These are phyloP conservation scores for Hylomyscus alleni DNA, from an alignment of 2,797 vertebrate genomes.

Conservation along the genomic window DNA sequence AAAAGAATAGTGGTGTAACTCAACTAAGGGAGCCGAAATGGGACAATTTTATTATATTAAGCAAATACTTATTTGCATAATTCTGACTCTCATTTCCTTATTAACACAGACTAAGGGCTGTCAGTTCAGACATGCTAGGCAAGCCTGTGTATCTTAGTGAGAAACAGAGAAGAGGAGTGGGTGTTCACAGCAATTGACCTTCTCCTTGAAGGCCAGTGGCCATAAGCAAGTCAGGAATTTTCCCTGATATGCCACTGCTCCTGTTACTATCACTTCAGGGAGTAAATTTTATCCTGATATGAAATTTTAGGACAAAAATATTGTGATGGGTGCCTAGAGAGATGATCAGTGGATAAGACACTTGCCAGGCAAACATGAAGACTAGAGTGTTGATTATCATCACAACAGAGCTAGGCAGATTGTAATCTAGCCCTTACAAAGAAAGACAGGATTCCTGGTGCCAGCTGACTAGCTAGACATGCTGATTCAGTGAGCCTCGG, in stretches of 20 bases:
- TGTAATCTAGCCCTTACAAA: neutral
- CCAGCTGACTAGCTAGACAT: neutral
- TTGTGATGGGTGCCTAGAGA: neutral
- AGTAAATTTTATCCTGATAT: slow-evolving; percentile 23
- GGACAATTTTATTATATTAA: slow-evolving; percentile 74
- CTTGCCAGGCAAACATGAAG: neutral
- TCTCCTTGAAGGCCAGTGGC: neutral
- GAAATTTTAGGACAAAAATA: neutral
- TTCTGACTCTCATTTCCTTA: slow-evolving; percentile 57
- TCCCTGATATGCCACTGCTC: slow-evolving; percentile 1
- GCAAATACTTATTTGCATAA: slow-evolving; percentile 81
- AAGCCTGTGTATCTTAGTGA: neutral
- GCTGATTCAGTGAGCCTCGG: neutral
- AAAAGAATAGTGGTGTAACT: slow-evolving; percentile 35
- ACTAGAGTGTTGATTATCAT: neutral
- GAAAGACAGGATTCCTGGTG: neutral
- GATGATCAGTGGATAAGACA: neutral
- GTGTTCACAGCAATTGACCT: neutral
- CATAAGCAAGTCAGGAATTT: neutral
- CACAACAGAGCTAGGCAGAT: neutral
- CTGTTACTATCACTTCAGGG: slow-evolving; percentile 34
- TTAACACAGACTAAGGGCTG: slow-evolving; percentile 46
- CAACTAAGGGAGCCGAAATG: slow-evolving; percentile 82
- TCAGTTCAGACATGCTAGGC: neutral
- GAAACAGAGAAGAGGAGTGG: neutral